Conservation (phyloP, 2,888 invertebrate species). For the Agriopis aurantiaria region DNA sequence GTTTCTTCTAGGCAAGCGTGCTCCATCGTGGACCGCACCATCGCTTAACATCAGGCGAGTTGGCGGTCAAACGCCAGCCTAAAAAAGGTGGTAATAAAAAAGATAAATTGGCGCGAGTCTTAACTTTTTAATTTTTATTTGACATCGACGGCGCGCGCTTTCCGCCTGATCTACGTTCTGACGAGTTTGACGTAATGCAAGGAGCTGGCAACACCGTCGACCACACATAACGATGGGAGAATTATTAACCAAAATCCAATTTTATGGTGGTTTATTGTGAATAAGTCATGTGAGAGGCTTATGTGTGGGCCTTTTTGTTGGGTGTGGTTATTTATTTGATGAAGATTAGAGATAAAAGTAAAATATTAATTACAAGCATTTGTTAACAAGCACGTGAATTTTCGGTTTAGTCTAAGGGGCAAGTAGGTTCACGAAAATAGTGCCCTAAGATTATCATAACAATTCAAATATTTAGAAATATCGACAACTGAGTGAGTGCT, state of each 20-base stretch:
- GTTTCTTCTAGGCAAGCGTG: no score
- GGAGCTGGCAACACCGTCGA: constrained; percentile 66
- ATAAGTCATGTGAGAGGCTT: constrained; percentile 43
- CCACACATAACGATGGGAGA: constrained; percentile 63
- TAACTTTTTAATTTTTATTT: constrained; percentile 53
- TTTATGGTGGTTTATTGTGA: constrained; percentile 70
- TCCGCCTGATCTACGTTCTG: constrained; percentile 69
- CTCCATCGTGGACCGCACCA: no score
- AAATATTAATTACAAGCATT: constrained; percentile 21
- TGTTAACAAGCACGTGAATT: no score
- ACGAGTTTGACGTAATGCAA: constrained; percentile 76
- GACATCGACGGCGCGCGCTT: constrained; percentile 55
- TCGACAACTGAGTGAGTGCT: no score
- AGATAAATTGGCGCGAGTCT: constrained; percentile 21
- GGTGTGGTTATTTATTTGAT: constrained; percentile 31
- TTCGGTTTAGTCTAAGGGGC: no score
- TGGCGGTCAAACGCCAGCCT: no score
- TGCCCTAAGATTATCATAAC: no score
- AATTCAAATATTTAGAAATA: no score
- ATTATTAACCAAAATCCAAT: constrained; percentile 74
- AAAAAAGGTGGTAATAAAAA: not conserved
- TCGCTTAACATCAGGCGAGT: no score
- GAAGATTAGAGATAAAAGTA: constrained; percentile 16
- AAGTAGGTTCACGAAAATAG: no score
- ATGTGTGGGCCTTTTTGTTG: constrained; percentile 31